Evolutionary conservation across 2,113 vertebrate species (phyloP).

Genomic region (Aegithalos caudatus): DNA sequence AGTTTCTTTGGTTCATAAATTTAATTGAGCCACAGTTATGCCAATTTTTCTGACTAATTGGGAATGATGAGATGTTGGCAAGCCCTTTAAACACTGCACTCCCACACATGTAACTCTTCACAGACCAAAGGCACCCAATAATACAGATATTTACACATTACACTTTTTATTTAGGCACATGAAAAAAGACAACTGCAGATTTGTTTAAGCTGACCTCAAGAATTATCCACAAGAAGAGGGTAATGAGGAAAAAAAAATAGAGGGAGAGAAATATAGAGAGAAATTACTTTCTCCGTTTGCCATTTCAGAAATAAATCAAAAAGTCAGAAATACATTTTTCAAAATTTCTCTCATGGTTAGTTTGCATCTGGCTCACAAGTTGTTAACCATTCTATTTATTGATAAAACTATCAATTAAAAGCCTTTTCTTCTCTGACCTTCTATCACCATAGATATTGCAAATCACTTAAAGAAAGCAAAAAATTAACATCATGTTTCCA

Average conservation of each 20-base stretch:
- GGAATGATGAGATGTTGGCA: slow-evolving; percentile 29
- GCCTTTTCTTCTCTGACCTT: not conserved
- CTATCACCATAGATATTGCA: not conserved
- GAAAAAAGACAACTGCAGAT: not conserved
- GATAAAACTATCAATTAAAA: not conserved
- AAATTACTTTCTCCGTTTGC: not conserved
- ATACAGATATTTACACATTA: not conserved
- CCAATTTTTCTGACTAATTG: slow-evolving; percentile 38
- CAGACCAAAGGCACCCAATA: not conserved
- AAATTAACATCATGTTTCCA: not conserved
- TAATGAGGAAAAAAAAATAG: not conserved
- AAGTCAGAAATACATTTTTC: not conserved
- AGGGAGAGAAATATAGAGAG: not conserved
- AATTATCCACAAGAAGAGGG: not conserved
- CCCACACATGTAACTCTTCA: not conserved
- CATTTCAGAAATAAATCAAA: not conserved
- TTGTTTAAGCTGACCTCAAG: not conserved
- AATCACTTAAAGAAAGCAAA: not conserved
- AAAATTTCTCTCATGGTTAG: not conserved
- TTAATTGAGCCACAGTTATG: slow-evolving; percentile 37
- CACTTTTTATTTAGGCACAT: not conserved
- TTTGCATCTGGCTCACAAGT: not conserved
- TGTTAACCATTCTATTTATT: not conserved
- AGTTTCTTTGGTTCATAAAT: slow-evolving; percentile 38
- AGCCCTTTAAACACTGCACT: not conserved